Percentiles rank a stretch among this genome's conserved stretches.
phyloP scores from a whole-genome alignment of 2,888 invertebrate genomes.

The Catocala fraxini region DNA sequence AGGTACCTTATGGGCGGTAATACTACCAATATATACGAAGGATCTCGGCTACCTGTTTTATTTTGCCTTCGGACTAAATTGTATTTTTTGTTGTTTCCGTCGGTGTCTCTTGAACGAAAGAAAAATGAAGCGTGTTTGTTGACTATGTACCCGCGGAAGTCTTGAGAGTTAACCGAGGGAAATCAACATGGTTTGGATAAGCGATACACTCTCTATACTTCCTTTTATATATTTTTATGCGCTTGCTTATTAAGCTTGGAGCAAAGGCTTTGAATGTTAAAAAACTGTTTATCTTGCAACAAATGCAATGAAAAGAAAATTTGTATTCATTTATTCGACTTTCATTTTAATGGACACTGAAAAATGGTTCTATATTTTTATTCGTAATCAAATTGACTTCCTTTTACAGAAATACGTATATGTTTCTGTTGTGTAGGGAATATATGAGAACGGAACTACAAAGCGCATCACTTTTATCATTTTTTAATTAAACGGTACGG shows the following conservation, averaged over 20 bases:
- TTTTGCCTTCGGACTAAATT: constrained; percentile 29
- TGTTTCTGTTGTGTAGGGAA: background rate
- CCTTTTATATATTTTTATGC: background rate
- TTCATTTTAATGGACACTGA: too few species aligned
- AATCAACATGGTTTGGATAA: constrained; percentile 34
- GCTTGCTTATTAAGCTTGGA: too few species aligned
- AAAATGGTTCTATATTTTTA: too few species aligned
- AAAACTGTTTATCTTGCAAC: too few species aligned
- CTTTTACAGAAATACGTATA: background rate
- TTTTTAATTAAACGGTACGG: constrained; percentile 42
- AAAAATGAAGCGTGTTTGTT: constrained; percentile 32
- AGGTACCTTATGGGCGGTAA: constrained; percentile 28
- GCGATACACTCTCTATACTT: constrained; percentile 2
- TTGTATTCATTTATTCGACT: too few species aligned
- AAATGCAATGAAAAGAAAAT: too few species aligned
- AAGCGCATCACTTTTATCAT: constrained; percentile 35
- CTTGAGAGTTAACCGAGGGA: constrained; percentile 24
- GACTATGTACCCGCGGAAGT: constrained; percentile 25
- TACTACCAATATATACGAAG: constrained; percentile 32
- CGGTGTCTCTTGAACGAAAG: constrained; percentile 23
- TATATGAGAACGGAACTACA: constrained; percentile 23
- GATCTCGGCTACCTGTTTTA: constrained; percentile 21
- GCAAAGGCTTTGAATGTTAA: too few species aligned
- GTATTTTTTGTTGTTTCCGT: constrained; percentile 31
- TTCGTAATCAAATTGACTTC: too few species aligned